Conservation (phyloP, 1,140 invertebrate species). For the Euura saliciscinereae region DNA sequence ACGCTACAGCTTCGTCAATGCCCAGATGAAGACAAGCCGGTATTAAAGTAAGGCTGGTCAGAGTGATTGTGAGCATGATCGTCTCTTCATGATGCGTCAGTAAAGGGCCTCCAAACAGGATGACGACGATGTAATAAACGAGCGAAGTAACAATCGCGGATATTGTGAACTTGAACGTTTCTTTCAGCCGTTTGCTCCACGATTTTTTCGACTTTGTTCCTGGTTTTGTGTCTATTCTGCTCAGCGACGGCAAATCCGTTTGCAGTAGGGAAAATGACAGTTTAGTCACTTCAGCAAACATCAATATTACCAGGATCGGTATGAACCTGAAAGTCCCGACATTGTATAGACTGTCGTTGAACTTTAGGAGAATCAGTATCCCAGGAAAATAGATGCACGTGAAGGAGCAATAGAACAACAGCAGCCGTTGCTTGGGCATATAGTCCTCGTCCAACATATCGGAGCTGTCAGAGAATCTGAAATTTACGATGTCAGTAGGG, state of each 20-base stretch:
- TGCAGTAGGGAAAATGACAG: slow-evolving; percentile 44
- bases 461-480: background rate
- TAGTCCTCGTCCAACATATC: slow-evolving; percentile 32
- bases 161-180: slow-evolving; percentile 49
- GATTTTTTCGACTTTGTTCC: slow-evolving; percentile 36
- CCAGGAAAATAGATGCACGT: slow-evolving; percentile 55
- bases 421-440: slow-evolving; percentile 41
- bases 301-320: slow-evolving; percentile 48
- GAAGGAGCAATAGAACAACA: slow-evolving; percentile 51
- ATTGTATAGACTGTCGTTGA: slow-evolving; percentile 50
- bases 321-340: slow-evolving; percentile 52
- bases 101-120: slow-evolving; percentile 79
- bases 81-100: slow-evolving; percentile 72
- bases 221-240: slow-evolving; percentile 30
- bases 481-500: background rate
- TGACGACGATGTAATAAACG: slow-evolving; percentile 66
- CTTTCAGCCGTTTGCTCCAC: slow-evolving; percentile 38
- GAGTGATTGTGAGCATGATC: slow-evolving; percentile 70
- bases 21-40: slow-evolving; percentile 69
- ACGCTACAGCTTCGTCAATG: slow-evolving; percentile 59
- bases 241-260: slow-evolving; percentile 31
- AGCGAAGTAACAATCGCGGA: slow-evolving; percentile 41
- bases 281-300: slow-evolving; percentile 52
- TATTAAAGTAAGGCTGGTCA: slow-evolving; percentile 71
- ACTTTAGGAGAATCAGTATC: slow-evolving; percentile 48